Conservation (phyloP, 1,140 invertebrate genomes). For the Goniozus legneri region DNA sequence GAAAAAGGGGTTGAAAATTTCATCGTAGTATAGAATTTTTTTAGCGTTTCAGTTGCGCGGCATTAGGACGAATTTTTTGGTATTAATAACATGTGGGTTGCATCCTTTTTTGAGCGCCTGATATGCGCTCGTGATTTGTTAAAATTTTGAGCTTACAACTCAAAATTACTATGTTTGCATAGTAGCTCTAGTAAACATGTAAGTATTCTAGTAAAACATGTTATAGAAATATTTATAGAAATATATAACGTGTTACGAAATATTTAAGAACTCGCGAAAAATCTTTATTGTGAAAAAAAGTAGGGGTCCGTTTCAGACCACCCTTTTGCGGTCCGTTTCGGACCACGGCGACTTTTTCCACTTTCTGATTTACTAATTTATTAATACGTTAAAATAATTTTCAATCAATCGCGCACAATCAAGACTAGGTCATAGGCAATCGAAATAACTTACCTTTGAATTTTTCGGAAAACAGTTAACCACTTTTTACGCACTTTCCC, state of each 20-base stretch:
- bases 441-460: not conserved
- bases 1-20: too few species aligned
- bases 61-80: too few species aligned
- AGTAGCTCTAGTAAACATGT: too few species aligned
- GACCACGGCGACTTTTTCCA: not conserved
- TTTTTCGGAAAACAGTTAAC: not conserved
- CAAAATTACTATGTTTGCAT: too few species aligned
- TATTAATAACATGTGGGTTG: too few species aligned
- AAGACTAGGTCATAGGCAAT: not conserved
- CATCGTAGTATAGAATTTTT: too few species aligned
- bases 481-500: not conserved
- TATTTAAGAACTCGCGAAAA: not conserved
- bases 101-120: too few species aligned
- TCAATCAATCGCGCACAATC: not conserved
- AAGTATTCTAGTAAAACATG: slow-evolving; percentile 5
- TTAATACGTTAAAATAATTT: not conserved
- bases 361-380: not conserved
- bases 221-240: not conserved
- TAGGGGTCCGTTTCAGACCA: too few species aligned
- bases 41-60: too few species aligned
- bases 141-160: too few species aligned
- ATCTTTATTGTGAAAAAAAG: not conserved
- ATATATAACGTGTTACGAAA: not conserved
- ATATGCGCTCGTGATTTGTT: too few species aligned
- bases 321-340: not conserved